Base-by-base conservation (phyloP, 2,797 vertebrate species). In the Galago senegalensis region DNA sequence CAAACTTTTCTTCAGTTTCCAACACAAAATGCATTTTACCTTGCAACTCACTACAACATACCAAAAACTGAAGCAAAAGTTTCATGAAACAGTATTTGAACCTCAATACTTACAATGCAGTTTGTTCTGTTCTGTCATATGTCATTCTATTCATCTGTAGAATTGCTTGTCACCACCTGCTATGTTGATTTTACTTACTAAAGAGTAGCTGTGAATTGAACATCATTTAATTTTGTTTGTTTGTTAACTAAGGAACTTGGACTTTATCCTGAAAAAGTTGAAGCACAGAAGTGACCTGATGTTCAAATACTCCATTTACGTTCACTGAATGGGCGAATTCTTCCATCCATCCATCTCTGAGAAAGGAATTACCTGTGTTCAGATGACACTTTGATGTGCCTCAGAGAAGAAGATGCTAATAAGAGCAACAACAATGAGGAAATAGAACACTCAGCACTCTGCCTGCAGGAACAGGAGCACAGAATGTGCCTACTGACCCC, bases 401-500 rank as follows among this genome's bases (percentile, higher is more conserved):
- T 87, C 72, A 89, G 31, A 93, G 88, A 46, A 7, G 40, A 93
- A 58, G 49, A 89, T 56, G 76, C 13, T 85, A 89, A 82, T 56
- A 95, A 86, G 7, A 60, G 29, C 40, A 67, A 83, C 88, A 60
- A 94, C 93, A 94, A 85, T 12, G 40, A 97, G 81, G 27, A 80
- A 80, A 70, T 20, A 46, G 9, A 89, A 40, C 37, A 60, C 61
- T 53, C 49, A 81, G 25, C 3, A 25, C 37, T 73, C 73, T 70
- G 89, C 81, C 34, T 91, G 18, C 46, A 77, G 79, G 25, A 88
- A 40, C 21, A 58, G 17, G 43, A 85, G 58, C 65, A 63, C 61
- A 94, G 81, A 60, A 49, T 80, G 69, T 92, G 93, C 70, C 89
- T 90, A 89, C 63, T 93, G 97, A 97, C 94, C 96, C 89, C 87